Base-by-base conservation (phyloP, 2,113 vertebrate species). In the Macrotis lagotis region DNA sequence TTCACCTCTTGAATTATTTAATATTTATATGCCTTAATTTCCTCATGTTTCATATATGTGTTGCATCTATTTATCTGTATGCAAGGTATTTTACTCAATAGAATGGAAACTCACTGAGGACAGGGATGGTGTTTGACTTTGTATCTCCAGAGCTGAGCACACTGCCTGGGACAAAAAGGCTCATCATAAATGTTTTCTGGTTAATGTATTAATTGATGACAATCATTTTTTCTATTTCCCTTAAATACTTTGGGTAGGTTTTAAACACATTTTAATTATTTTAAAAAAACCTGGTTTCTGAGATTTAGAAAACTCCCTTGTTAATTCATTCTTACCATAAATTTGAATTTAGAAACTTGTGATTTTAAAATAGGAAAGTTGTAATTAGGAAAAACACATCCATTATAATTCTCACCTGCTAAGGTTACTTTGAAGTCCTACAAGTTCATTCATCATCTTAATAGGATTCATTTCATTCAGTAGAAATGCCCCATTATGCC, bases 211-310 rank as follows among this genome's bases (percentile, higher is more conserved):
- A 83, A 19, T 44, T 83, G 37, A 44, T 44, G 66, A 83, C 66
- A 44, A 37, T 66, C 24, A 37, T 51, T 51, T 51, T 66, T 83
- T 48, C 31, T 96, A 48, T 50, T 91, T 22, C 8, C 52, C 24
- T 37, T 2, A 14, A 93, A 59, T 92, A 83, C 88, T 92, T 95
- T 89, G 93, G 93, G 89, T 90, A 89, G 48, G 91, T 59, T 8
- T 31, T 14, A 92, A 96, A 92, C 16, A 83, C 51, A 92, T 44
- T 92, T 94, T 93, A 95, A 92, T 92, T 94, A 96, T 51, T 94
- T 50, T 92, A n/a, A 95, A 95, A 96, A 91, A 51, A 31, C 94
- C 91, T 47, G 90, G 95, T 96, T 96, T 94, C 92, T 92, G 24
- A 92, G 90, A 50, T 94, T 89, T 95, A 88, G 92, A 97, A 95